Conservation (phyloP, 2,888 invertebrate species). For the Petrolisthes manimaculis region DNA sequence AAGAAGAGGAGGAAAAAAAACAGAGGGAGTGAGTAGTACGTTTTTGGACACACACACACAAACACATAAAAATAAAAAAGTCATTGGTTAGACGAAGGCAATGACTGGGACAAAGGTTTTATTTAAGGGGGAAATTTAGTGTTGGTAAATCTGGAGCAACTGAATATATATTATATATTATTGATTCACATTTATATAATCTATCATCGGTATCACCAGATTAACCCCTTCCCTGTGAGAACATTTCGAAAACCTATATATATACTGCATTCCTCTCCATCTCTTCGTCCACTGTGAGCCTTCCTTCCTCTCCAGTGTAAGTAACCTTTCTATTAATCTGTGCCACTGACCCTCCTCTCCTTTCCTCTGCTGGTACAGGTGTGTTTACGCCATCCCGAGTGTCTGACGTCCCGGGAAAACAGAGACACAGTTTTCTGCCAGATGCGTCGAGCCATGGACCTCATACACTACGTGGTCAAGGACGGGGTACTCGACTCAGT, state of each 20-base stretch:
- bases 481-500: slow-evolving; percentile 85
- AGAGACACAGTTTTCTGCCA: slow-evolving; percentile 98
- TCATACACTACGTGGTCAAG: slow-evolving; percentile 96
- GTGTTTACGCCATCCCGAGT: slow-evolving; percentile 93
- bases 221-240: too few species aligned
- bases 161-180: too few species aligned
- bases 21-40: not conserved
- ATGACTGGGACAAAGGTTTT: not conserved
- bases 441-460: slow-evolving; percentile 96
- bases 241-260: too few species aligned
- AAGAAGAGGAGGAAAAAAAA: not conserved
- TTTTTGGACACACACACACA: not conserved
- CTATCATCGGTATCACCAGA: too few species aligned
- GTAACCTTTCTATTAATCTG: not conserved
- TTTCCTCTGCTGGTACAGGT: slow-evolving; percentile 75
- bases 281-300: too few species aligned
- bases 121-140: too few species aligned
- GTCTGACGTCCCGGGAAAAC: slow-evolving; percentile 91
- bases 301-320: too few species aligned
- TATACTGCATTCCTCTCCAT: too few species aligned
- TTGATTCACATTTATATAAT: too few species aligned
- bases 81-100: not conserved
- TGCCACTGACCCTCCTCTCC: not conserved
- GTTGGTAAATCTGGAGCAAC: too few species aligned
- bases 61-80: not conserved